These are phyloP conservation scores for Stratiolaelaps scimitus DNA, from an alignment of 1,140 invertebrate genomes.

Conservation along the genomic window DNA sequence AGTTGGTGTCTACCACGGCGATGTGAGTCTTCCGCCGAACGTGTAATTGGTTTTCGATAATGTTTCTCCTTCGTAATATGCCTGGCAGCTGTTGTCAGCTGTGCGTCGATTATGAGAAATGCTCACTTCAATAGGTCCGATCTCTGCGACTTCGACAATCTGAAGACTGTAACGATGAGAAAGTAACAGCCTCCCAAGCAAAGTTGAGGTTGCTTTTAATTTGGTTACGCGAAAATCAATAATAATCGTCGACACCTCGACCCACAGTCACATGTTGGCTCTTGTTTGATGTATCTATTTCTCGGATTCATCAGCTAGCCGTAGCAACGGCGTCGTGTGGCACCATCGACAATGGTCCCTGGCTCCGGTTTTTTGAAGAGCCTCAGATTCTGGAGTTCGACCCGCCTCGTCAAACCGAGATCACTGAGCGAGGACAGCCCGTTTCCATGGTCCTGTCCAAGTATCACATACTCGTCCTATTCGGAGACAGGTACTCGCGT, in stretches of 20 bases:
- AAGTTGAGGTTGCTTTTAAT: too few relatives aligned
- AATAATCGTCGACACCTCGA: not conserved
- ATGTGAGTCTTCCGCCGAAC: conserved; percentile 1
- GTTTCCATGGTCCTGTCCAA: conserved; percentile 70
- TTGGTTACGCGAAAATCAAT: not conserved
- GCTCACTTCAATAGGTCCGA: not conserved
- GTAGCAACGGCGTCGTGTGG: not conserved
- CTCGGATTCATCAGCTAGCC: not conserved
- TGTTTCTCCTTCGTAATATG: not conserved
- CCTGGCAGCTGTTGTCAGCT: not conserved
- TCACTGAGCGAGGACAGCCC: conserved; percentile 42
- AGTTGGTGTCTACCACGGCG: conserved; percentile 30
- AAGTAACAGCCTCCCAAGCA: too few relatives aligned
- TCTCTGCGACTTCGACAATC: too few relatives aligned
- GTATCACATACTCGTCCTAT: conserved; percentile 75
- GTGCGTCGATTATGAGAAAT: not conserved
- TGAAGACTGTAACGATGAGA: too few relatives aligned
- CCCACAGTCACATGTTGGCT: not conserved
- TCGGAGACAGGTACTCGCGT: conserved; percentile 51
- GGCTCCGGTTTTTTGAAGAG: conserved; percentile 2
- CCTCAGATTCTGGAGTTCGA: conserved; percentile 21
- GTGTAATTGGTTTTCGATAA: not conserved
- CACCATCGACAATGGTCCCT: conserved; percentile 32
- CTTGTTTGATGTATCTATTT: not conserved
- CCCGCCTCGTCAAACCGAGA: not conserved